Percentiles rank a stretch among this genome's conserved stretches.
phyloP scores from a whole-genome alignment of 2,113 vertebrate genomes.

The Gadus chalcogrammus region DNA sequence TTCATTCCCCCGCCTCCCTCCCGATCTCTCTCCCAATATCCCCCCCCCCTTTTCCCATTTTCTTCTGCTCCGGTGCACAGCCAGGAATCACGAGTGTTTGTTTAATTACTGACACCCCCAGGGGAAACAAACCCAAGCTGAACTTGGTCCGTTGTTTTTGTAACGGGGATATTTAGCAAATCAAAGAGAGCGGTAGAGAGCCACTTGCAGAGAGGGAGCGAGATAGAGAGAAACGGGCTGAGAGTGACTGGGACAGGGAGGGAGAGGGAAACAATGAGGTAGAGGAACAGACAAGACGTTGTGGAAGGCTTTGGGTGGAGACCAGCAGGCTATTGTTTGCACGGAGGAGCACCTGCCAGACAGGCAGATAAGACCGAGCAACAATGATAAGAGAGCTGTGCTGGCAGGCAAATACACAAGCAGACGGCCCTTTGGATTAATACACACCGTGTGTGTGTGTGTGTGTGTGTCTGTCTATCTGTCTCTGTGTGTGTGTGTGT shows the following conservation, averaged over 20 bases:
- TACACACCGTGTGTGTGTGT: background rate
- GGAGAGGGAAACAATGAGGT: too few species aligned
- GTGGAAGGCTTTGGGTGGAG: background rate
- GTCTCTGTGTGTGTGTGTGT: too few species aligned
- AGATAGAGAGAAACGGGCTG: too few species aligned
- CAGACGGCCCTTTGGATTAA: conserved; percentile 1
- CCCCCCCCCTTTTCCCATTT: background rate
- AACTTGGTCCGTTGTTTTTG: background rate
- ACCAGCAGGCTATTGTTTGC: background rate
- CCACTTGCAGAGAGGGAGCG: background rate
- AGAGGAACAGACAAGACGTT: too few species aligned
- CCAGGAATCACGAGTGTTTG: background rate
- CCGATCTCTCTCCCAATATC: background rate
- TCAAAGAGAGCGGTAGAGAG: background rate
- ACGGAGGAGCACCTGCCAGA: background rate
- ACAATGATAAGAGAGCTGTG: background rate
- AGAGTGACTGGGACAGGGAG: too few species aligned
- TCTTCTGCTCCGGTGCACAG: background rate
- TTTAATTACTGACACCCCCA: too few species aligned
- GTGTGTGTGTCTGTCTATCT: background rate
- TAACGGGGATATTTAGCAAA: conserved; percentile 1
- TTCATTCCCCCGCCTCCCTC: background rate
- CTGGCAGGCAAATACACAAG: background rate
- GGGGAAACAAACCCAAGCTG: too few species aligned
- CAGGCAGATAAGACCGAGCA: background rate